A percentile compares a stretch with the other conserved stretches of the same genome.
Evolutionary conservation across 1,140 invertebrate genomes (phyloP).

Genomic region (Arctopsyche grandis): DNA sequence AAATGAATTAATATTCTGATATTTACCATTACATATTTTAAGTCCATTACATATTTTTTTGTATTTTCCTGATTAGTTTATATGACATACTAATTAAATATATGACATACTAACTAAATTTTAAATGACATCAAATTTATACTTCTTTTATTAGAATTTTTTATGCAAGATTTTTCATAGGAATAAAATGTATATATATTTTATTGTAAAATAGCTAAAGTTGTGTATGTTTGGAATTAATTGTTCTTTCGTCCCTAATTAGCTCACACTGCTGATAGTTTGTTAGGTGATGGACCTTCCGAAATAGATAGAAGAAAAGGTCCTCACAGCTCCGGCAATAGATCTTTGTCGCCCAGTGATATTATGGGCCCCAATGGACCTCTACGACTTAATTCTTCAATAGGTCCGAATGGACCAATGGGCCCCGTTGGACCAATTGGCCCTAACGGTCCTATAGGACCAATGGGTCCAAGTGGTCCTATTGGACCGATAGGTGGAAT

Average conservation of each 20-base stretch:
- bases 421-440: conserved; percentile 5
- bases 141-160: no score
- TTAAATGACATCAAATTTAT: no score
- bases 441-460: conserved; percentile 10
- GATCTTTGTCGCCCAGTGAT: conserved; percentile 10
- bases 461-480: conserved; percentile 12
- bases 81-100: no score
- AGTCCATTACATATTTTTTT: no score
- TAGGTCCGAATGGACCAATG: conserved; percentile 27
- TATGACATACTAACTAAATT: no score
- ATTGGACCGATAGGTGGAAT: conserved; percentile 18
- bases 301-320: conserved; percentile 41
- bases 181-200: no score
- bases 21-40: neutral
- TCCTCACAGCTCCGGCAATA: neutral
- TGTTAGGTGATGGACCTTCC: conserved; percentile 47
- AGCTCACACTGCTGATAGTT: conserved; percentile 40
- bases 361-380: conserved; percentile 26
- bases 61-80: no score
- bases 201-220: neutral
- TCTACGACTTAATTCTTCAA: neutral
- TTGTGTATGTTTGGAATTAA: neutral
- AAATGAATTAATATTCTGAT: neutral
- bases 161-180: no score
- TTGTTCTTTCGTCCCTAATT: conserved; percentile 6